These are phyloP conservation scores for Acanthochromis polyacanthus DNA, from an alignment of 2,113 vertebrate species.

Conservation along the genomic window DNA sequence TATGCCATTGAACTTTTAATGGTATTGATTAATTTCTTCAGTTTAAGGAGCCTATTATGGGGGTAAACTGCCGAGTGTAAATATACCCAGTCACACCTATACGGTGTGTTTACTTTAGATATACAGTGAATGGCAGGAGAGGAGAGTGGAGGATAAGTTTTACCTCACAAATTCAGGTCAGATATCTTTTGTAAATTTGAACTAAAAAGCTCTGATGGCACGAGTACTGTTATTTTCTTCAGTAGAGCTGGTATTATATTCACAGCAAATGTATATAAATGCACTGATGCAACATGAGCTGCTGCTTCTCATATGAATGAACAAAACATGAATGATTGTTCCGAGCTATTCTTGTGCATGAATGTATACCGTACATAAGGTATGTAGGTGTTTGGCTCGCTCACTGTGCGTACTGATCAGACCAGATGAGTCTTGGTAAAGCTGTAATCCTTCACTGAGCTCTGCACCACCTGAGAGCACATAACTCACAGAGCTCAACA, in stretches of 20 bases:
- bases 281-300: neutral
- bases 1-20: slow-evolving; percentile 50
- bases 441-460: slow-evolving; percentile 23
- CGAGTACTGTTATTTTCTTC: neutral
- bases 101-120: slow-evolving; percentile 13
- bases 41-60: slow-evolving; percentile 59
- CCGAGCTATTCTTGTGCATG: slow-evolving; percentile 20
- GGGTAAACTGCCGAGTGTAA: slow-evolving; percentile 52
- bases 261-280: neutral
- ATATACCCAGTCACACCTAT: slow-evolving; percentile 63
- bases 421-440: slow-evolving; percentile 39
- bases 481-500: neutral
- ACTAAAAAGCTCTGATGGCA: neutral
- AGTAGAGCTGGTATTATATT: neutral
- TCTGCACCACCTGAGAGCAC: slow-evolving; percentile 4
- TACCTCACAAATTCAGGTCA: neutral
- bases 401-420: slow-evolving; percentile 5
- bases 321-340: neutral
- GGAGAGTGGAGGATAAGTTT: neutral
- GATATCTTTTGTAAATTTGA: neutral
- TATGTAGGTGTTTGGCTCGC: slow-evolving; percentile 44
- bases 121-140: slow-evolving; percentile 8
- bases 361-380: neutral
- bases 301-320: slow-evolving; percentile 36
- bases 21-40: slow-evolving; percentile 59